These are phyloP conservation scores for Drosophila helvetica DNA, from an alignment of 2,888 invertebrate genomes.

Conservation along the genomic window DNA sequence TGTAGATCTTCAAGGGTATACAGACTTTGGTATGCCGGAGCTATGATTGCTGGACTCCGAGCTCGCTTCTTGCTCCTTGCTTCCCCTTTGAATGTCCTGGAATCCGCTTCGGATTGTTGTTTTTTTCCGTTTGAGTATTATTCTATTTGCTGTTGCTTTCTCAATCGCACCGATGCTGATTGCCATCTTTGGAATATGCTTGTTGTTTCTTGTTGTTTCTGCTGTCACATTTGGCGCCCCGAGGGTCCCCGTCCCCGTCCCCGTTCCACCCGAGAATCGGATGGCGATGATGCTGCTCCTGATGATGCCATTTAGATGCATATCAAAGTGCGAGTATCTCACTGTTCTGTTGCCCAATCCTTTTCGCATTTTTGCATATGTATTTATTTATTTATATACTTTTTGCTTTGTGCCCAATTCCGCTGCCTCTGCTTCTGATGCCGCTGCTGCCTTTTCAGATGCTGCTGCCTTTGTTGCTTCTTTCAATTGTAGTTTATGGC, in stretches of 20 bases:
- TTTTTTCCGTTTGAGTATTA: conserved; percentile 45
- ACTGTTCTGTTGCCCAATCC: conserved; percentile 77
- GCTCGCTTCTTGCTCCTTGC: conserved; percentile 2
- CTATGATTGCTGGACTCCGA: not conserved
- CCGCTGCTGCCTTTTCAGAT: conserved; percentile 10
- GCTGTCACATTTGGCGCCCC: conserved; percentile 53
- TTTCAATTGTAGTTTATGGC: conserved; percentile 72
- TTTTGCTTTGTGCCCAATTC: conserved; percentile 21
- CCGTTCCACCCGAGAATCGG: not conserved
- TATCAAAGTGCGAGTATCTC: conserved; percentile 69
- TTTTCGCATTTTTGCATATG: conserved; percentile 72
- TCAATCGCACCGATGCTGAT: conserved; percentile 67
- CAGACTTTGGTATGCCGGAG: not conserved
- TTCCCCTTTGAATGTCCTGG: not conserved
- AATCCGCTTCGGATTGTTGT: conserved; percentile 36
- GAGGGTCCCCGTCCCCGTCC: conserved; percentile 3
- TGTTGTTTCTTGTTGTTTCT: conserved; percentile 12
- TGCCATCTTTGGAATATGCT: conserved; percentile 61
- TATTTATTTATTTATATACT: conserved; percentile 60
- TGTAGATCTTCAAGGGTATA: not conserved
- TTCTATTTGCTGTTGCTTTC: conserved; percentile 41
- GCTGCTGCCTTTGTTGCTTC: conserved; percentile 36
- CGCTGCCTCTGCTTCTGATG: conserved; percentile 16
- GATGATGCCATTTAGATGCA: conserved; percentile 77
- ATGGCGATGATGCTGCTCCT: conserved; percentile 51